phyloP scores from a whole-genome alignment of 2,797 vertebrate species.

The Chromobotia macracanthus region DNA sequence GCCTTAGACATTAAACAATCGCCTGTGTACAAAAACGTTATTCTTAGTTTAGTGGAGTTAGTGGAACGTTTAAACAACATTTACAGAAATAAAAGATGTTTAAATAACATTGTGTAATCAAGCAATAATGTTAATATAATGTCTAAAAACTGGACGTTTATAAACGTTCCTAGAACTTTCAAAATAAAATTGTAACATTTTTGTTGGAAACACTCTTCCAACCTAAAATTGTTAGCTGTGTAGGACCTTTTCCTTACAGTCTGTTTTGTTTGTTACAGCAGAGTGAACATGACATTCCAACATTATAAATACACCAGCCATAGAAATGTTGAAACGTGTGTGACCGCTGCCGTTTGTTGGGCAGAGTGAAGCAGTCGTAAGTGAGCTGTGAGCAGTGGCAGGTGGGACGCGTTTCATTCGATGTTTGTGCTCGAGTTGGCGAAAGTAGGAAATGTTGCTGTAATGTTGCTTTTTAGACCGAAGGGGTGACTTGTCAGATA shows the following conservation, averaged over 20 bases:
- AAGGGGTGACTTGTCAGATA: conserved; percentile 35
- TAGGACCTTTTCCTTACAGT: not conserved
- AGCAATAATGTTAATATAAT: too few species aligned
- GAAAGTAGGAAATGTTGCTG: conserved; percentile 18
- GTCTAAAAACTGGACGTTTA: too few species aligned
- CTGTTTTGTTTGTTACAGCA: not conserved
- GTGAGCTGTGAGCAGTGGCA: conserved; percentile 11
- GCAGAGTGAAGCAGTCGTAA: not conserved
- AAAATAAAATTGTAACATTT: too few species aligned
- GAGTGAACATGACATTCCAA: not conserved
- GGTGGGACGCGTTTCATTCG: conserved; percentile 20
- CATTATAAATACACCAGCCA: not conserved
- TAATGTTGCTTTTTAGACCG: conserved; percentile 14
- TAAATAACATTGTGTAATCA: too few species aligned
- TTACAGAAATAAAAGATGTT: too few species aligned
- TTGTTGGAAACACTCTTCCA: too few species aligned
- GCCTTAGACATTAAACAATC: not conserved
- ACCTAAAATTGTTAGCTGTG: too few species aligned
- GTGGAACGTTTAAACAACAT: too few species aligned
- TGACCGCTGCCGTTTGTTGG: not conserved
- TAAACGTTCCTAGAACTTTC: too few species aligned
- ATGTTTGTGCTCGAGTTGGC: conserved; percentile 2
- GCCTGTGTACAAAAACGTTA: too few species aligned
- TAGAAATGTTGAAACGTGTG: not conserved
- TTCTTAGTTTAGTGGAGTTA: too few species aligned